Evolutionary conservation across 2,888 invertebrate species (phyloP).

Genomic region (Monoplex corrugatus): DNA sequence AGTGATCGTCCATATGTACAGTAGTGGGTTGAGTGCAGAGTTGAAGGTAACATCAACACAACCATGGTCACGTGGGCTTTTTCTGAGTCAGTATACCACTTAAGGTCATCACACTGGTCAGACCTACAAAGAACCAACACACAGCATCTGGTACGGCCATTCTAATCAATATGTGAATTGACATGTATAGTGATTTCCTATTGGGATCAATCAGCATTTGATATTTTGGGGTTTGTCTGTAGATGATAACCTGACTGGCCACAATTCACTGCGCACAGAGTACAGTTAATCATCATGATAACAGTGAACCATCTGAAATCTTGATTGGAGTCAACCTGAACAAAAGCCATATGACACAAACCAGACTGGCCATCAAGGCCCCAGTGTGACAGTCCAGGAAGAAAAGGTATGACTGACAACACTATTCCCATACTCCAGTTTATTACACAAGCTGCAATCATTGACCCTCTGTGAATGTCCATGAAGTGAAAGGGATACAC

Average conservation of each 20-base stretch:
- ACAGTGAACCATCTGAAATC: not conserved
- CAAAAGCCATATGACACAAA: conserved; percentile 8
- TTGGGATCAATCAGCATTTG: not conserved
- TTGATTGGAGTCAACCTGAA: not conserved
- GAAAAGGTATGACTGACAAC: not conserved
- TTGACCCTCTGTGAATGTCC: not conserved
- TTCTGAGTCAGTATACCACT: not conserved
- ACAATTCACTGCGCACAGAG: not conserved
- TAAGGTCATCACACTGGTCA: not conserved
- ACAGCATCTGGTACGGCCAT: not conserved
- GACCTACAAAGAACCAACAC: not conserved
- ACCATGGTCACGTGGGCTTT: not conserved
- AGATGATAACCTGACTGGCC: not conserved
- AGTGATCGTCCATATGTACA: not conserved
- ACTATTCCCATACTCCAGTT: not conserved
- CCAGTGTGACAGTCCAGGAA: not conserved
- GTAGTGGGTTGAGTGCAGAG: not conserved
- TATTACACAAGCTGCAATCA: not conserved
- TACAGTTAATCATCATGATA: not conserved
- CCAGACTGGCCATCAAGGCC: not conserved
- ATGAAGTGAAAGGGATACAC: not conserved
- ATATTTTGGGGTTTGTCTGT: not conserved
- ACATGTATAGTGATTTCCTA: not conserved
- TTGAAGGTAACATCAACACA: not conserved
- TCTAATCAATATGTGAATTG: not conserved